Base-by-base conservation (phyloP, 2,888 invertebrate species). In the Rapana venosa region DNA sequence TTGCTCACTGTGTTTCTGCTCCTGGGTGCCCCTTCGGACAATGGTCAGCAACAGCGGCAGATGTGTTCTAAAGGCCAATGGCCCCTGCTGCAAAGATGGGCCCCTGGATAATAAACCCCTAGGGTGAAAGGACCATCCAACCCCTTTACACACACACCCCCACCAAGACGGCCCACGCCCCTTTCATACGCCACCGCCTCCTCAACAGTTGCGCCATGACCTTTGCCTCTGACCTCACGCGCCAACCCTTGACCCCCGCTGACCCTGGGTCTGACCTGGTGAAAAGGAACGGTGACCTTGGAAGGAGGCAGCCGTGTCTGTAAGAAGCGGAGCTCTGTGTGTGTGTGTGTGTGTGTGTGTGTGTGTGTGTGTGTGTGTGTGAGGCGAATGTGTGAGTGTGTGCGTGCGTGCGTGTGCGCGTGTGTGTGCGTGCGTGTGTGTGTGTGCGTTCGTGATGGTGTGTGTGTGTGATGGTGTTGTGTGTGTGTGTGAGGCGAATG, bases 61-160 rank as follows among this genome's bases (percentile, higher is more conserved):
- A 83, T 83, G 83, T 83, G 83, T 47, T n/a, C n/a, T n/a, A n/a
- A 83, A 47, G n/a, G 74, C 74, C 74, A n/a, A 30, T n/a, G n/a
- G 61, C 61, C 61, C n/a, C 26, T 47, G 35, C 26, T 47, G 35
- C 79, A 79, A 20, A 30, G 83, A 83, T 83, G 87, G 88, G 83
- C 88, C 81, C 11, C 13, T 70, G 58, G 87, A 89, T 88, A 90
- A 90, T 88, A 90, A 90, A 86, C 47, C 84, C 77, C 86, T 8
- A 47, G 47, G 47, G 77, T 77, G 70, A 86, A 77, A 58, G 77
- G 85, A 36, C 88, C 85, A 88, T 88, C 88, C 66, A 56, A 20
- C 77, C 47, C 47, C 30, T 74, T 74, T 74, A 26, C 74, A 74
- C 74, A 74, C n/a, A 22, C 74, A 15, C 61, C 61, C 61, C 61